A percentile compares a stretch with the other conserved stretches of the same genome.
These are phyloP conservation scores for Drosophila putrida DNA, from an alignment of 2,888 invertebrate species.

Conservation along the genomic window DNA sequence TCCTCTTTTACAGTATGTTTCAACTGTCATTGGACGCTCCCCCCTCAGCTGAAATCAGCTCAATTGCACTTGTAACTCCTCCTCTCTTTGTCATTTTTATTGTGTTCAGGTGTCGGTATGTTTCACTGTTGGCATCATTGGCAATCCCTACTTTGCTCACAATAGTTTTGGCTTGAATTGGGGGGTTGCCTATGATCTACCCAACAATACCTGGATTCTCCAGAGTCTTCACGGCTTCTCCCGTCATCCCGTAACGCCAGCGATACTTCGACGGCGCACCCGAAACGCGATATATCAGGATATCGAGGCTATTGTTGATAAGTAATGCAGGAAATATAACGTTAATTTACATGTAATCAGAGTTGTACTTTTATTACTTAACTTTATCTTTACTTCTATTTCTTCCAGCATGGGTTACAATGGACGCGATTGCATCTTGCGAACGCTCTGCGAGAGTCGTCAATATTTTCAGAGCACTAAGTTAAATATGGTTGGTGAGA, in stretches of 20 bases:
- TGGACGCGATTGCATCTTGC: conserved; percentile 90
- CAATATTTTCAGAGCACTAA: conserved; percentile 89
- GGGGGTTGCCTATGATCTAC: conserved; percentile 89
- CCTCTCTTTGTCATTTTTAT: conserved; percentile 8
- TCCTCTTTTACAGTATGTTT: conserved; percentile 87
- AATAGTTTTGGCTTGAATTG: conserved; percentile 89
- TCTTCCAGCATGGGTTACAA: conserved; percentile 90
- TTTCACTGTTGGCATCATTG: conserved; percentile 87
- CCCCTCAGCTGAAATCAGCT: neutral
- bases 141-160: conserved; percentile 87
- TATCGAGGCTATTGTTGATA: conserved; percentile 87
- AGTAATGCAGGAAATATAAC: conserved; percentile 85
- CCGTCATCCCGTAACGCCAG: conserved; percentile 67
- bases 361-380: neutral
- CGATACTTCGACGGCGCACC: conserved; percentile 86
- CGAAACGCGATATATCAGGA: conserved; percentile 77
- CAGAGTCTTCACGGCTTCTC: conserved; percentile 81
- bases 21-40: conserved; percentile 13
- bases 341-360: neutral
- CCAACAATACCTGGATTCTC: conserved; percentile 87
- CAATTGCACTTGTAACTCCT: conserved; percentile 13
- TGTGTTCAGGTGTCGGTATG: conserved; percentile 86
- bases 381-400: neutral
- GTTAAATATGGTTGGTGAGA: conserved; percentile 89
- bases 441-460: conserved; percentile 91